Base-by-base conservation (phyloP, 1,140 invertebrate genomes). In the Scaptomyza pallida region DNA sequence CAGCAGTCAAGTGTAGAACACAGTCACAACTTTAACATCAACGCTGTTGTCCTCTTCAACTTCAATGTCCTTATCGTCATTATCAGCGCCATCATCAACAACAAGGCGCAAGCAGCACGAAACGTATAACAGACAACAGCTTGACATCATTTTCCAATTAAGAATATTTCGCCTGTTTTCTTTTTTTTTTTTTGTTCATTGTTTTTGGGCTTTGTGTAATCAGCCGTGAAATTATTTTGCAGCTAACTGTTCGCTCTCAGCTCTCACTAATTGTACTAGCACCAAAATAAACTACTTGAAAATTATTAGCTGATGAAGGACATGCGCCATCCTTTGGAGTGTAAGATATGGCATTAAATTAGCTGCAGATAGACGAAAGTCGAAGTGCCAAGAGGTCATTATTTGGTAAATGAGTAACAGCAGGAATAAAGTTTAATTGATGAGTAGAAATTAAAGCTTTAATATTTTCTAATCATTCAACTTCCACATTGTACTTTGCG, bases 101-200 rank as follows among this genome's bases (percentile, higher is more conserved):
- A 2, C 16, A 10, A 12, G 43, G 16, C 43, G 3, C n/a, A 1
- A 30, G 26, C 1, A 17, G 17, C 40, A 43, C 9, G 26, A 30
- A 30, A 26, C 33, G 40, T 40, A 30, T 15, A 52, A 62, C 26
- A 45, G 60, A 71, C 54, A 56, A 45, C 72, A 44, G 63, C 67
- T 51, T 63, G 74, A 88, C 67, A 88, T 77, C 52, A 78, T 86
- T 88, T 82, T 72, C 82, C 81, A 86, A 86, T 86, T 86, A 86
- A 45, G 40, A 50, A 50, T 51, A 54, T 35, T 54, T 37, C 47
- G 57, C 17, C 35, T 47, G 43, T 62, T 57, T 55, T n/a, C n/a
- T n/a, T n/a, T n/a, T n/a, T n/a, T n/a, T n/a, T n/a, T n/a, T n/a
- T n/a, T n/a, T n/a, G n/a, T n/a, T n/a, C n/a, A n/a, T n/a, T n/a